A percentile compares a stretch with the other conserved stretches of the same genome.
phyloP scores from a whole-genome alignment of 1,140 invertebrate genomes.

The Uloborus diversus region DNA sequence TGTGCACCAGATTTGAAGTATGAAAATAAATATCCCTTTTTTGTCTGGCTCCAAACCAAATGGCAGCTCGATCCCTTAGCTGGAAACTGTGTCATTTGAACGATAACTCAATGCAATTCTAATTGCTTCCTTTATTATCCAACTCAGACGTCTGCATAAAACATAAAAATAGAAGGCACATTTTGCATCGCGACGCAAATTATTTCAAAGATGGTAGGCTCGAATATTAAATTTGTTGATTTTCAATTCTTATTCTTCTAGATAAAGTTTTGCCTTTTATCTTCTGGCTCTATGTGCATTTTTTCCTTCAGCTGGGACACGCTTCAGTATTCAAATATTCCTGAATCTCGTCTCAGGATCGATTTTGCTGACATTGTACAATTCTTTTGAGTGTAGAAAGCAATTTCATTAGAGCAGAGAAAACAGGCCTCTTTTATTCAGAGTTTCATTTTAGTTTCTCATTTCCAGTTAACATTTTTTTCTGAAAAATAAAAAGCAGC shows the following conservation, averaged over 20 bases:
- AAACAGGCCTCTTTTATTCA: neutral
- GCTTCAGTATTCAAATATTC: constrained; percentile 18
- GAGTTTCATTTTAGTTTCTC: neutral
- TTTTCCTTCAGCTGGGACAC: neutral
- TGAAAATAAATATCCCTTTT: too few relatives aligned
- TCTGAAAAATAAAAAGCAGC: neutral
- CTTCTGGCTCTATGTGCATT: neutral
- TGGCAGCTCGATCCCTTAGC: too few relatives aligned
- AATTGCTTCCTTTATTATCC: too few relatives aligned
- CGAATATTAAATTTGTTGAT: constrained; percentile 40
- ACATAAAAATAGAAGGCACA: too few relatives aligned
- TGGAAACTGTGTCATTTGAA: too few relatives aligned
- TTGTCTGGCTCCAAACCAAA: too few relatives aligned
- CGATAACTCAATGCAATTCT: too few relatives aligned
- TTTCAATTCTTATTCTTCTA: constrained; percentile 23
- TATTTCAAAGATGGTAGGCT: neutral
- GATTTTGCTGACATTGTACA: neutral
- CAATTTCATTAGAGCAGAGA: constrained; percentile 19
- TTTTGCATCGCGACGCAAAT: neutral
- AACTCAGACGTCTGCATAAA: too few relatives aligned
- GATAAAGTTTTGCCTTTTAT: neutral
- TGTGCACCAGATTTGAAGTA: too few relatives aligned
- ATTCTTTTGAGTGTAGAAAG: constrained; percentile 9
- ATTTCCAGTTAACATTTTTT: neutral
- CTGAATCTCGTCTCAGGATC: neutral